Evolutionary conservation across 1,140 invertebrate species (phyloP).

Genomic region (Pollicipes pollicipes): DNA sequence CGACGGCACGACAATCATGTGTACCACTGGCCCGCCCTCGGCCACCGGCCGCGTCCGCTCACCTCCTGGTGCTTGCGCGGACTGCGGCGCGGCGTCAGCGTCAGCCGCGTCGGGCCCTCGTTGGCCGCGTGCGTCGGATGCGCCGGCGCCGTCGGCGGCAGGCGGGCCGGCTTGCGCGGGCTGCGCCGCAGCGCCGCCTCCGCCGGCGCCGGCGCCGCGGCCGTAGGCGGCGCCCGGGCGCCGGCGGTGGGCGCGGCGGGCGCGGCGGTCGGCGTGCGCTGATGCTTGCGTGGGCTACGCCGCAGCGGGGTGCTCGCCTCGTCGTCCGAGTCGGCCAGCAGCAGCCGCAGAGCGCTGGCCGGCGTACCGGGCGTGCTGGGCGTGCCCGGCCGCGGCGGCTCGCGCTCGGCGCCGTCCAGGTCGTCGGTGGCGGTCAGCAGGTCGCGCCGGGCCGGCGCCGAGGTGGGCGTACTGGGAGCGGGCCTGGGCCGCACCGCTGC

Average conservation of each 20-base stretch:
- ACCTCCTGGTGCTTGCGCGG: neutral
- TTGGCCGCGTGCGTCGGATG: no score
- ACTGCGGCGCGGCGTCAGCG: neutral
- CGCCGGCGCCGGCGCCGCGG: no score
- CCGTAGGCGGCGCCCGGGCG: no score
- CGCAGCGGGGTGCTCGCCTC: neutral
- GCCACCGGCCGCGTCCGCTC: no score
- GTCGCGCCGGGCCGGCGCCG: neutral
- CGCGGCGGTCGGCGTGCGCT: no score
- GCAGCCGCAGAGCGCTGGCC: neutral
- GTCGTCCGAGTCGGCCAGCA: neutral
- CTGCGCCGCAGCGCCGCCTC: no score
- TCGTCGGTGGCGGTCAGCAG: neutral
- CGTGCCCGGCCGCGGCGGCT: neutral
- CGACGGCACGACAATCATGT: no score
- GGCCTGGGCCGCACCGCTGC: neutral
- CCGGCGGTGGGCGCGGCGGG: no score
- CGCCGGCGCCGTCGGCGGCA: no score
- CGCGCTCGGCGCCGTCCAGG: neutral
- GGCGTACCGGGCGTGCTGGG: neutral
- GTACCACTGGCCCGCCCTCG: no score
- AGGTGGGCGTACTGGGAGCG: neutral
- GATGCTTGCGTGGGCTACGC: neutral
- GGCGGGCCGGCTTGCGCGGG: no score
- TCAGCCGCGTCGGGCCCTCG: no score